These are phyloP conservation scores for Gnathonemus echidnorhynchus DNA, from an alignment of 2,113 vertebrate species.

Conservation along the genomic window DNA sequence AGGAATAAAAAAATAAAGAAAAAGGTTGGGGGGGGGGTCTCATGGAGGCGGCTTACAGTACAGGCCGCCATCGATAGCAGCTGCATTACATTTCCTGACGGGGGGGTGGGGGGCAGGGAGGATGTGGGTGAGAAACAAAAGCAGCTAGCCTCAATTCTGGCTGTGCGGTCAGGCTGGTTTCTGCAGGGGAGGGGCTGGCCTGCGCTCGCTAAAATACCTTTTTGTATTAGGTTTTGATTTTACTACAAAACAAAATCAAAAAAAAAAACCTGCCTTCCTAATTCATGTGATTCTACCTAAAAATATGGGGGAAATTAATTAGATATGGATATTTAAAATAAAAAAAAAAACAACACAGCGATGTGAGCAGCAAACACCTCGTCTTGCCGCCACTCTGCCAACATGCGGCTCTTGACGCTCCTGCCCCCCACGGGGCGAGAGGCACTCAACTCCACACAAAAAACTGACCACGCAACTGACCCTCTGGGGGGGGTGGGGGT, in stretches of 20 bases:
- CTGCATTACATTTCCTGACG: slow-evolving; percentile 40
- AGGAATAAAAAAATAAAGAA: slow-evolving; percentile 32
- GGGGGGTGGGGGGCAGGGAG: not conserved
- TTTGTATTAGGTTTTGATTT: slow-evolving; percentile 40
- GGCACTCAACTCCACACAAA: slow-evolving; percentile 40
- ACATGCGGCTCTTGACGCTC: slow-evolving; percentile 30
- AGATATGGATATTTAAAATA: slow-evolving; percentile 26
- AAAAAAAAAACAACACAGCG: slow-evolving; percentile 33
- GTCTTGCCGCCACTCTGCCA: slow-evolving; percentile 28
- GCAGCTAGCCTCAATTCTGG: not conserved
- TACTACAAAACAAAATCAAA: slow-evolving; percentile 47
- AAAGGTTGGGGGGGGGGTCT: slow-evolving; percentile 43
- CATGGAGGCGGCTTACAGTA: slow-evolving; percentile 53
- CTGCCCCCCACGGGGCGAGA: slow-evolving; percentile 27
- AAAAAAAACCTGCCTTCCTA: slow-evolving; percentile 33
- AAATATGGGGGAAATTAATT: slow-evolving; percentile 23
- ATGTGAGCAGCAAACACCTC: slow-evolving; percentile 58
- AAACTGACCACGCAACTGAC: slow-evolving; percentile 32
- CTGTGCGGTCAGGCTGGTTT: not conserved
- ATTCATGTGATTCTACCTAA: slow-evolving; percentile 41
- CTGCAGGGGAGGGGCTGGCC: slow-evolving; percentile 24
- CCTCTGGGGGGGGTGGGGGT: slow-evolving; percentile 26
- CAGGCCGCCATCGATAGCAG: slow-evolving; percentile 43
- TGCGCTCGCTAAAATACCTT: slow-evolving; percentile 44
- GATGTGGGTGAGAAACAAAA: not conserved